Evolutionary conservation across 2,113 vertebrate genomes (phyloP).

Genomic region (Paradisaea rubra): DNA sequence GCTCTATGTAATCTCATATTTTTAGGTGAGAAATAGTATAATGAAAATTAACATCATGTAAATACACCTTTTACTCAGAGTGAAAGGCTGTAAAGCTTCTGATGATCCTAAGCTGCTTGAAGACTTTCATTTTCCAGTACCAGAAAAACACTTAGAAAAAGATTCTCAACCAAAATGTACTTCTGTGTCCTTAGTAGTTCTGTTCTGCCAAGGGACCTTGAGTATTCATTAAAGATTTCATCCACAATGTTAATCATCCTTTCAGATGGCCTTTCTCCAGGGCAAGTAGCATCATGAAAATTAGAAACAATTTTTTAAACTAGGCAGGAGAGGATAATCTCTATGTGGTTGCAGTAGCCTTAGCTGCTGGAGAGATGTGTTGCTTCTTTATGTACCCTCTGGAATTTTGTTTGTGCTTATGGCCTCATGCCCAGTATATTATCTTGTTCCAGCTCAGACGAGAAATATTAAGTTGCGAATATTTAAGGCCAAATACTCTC

Average conservation of each 20-base stretch:
- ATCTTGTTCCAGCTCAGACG: neutral
- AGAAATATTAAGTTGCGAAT: neutral
- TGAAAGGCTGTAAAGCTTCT: neutral
- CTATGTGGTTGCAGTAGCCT: neutral
- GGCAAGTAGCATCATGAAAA: neutral
- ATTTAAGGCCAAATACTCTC: neutral
- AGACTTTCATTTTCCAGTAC: neutral
- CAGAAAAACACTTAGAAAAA: neutral
- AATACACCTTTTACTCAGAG: neutral
- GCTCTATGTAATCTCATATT: neutral
- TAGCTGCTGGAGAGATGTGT: neutral
- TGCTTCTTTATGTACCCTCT: neutral
- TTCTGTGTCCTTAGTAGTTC: neutral
- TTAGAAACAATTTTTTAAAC: conserved; percentile 11
- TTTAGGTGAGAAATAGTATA: neutral
- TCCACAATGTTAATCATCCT: neutral
- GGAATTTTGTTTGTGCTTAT: neutral
- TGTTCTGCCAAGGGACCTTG: neutral
- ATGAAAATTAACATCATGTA: neutral
- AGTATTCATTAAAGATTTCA: neutral
- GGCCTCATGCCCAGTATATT: neutral
- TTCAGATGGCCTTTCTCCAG: neutral
- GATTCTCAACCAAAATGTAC: neutral
- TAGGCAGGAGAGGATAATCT: neutral
- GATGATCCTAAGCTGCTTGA: neutral